A percentile compares a stretch with the other conserved stretches of the same genome.
Conservation (phyloP, 2,888 invertebrate genomes). For the Plagodis dolabraria region DNA sequence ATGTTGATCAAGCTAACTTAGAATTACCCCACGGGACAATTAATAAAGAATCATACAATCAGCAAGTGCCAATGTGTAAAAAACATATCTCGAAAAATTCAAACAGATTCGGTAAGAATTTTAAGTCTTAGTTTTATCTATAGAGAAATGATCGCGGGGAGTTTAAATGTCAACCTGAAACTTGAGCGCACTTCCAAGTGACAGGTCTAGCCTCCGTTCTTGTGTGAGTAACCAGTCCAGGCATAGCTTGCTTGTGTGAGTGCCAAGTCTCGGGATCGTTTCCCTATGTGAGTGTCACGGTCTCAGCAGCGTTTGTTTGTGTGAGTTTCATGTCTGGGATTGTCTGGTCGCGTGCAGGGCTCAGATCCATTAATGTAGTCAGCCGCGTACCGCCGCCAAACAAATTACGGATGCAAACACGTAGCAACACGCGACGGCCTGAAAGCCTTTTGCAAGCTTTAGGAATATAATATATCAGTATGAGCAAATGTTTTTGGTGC, state of each 20-base stretch:
- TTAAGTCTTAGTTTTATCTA: no score
- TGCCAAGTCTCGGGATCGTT: background rate
- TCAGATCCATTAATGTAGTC: constrained; percentile 81
- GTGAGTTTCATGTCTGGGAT: constrained; percentile 57
- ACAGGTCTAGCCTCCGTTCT: background rate
- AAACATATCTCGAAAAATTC: no score
- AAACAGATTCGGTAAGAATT: no score
- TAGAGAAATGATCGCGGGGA: no score
- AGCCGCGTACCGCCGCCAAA: constrained; percentile 79
- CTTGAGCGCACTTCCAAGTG: no score
- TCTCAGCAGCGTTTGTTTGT: constrained; percentile 12
- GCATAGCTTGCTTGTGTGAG: background rate
- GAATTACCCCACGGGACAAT: no score
- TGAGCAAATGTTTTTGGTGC: constrained; percentile 28
- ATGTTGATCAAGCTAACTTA: no score
- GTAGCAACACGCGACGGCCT: constrained; percentile 79
- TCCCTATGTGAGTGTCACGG: constrained; percentile 1
- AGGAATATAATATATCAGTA: constrained; percentile 29
- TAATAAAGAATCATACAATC: no score
- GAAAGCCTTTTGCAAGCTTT: constrained; percentile 73
- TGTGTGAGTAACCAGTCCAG: background rate
- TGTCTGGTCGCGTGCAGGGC: constrained; percentile 68
- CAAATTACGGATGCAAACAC: constrained; percentile 85
- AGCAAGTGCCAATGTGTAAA: no score
- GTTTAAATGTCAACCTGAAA: no score